phyloP scores from a whole-genome alignment of 2,113 vertebrate genomes.

The Phalacrocorax carbo region DNA sequence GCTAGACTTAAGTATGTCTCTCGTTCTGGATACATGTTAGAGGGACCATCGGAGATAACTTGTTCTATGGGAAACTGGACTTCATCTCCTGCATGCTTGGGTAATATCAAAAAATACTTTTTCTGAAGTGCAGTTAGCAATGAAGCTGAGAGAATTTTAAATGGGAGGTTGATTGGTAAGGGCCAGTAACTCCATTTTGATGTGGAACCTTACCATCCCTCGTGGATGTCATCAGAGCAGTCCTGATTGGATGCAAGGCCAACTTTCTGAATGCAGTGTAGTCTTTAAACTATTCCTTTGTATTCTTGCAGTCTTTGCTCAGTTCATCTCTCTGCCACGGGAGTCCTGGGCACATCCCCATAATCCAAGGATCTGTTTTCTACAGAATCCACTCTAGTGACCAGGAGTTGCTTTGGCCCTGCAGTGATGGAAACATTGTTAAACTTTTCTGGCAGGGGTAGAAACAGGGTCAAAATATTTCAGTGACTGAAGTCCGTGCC shows the following conservation, averaged over 20 bases:
- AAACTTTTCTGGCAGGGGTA: not conserved
- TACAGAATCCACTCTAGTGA: not conserved
- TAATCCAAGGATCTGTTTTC: not conserved
- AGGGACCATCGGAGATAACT: not conserved
- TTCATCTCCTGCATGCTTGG: not conserved
- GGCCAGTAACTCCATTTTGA: not conserved
- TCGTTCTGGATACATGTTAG: not conserved
- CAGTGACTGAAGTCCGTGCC: not conserved
- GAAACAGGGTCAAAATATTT: not conserved
- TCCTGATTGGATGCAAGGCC: not conserved
- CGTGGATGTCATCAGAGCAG: not conserved
- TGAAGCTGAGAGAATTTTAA: not conserved
- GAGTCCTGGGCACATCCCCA: not conserved
- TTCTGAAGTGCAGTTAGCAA: not conserved
- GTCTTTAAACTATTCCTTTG: not conserved
- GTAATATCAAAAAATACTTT: not conserved
- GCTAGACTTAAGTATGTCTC: conserved; percentile 1
- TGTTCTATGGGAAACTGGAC: conserved; percentile 51
- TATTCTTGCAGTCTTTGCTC: not conserved
- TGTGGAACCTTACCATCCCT: not conserved
- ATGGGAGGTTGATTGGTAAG: not conserved
- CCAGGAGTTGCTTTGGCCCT: not conserved
- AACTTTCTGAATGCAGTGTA: not conserved
- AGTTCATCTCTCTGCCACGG: not conserved
- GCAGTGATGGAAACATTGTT: not conserved